A percentile compares a stretch with the other conserved stretches of the same genome.
These are phyloP conservation scores for Ditylenchus dipsaci DNA, from an alignment of 1,140 invertebrate species.

Conservation along the genomic window DNA sequence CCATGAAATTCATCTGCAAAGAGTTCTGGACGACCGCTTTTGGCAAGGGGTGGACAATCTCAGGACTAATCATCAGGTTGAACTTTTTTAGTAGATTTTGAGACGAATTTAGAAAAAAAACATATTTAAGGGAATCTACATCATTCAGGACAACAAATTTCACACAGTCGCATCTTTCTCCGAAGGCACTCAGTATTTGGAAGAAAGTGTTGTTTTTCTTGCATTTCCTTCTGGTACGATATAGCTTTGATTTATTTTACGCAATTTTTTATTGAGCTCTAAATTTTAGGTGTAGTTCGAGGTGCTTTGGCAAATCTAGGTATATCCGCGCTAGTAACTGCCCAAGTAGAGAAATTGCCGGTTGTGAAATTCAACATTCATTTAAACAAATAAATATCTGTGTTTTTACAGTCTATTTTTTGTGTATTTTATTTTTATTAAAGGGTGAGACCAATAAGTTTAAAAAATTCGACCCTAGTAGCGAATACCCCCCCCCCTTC, in stretches of 20 bases:
- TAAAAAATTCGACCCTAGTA: no score
- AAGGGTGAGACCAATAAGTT: no score
- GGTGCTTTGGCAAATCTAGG: conserved; percentile 90
- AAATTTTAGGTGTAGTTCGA: conserved; percentile 66
- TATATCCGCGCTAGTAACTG: conserved; percentile 85
- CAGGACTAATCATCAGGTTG: conserved; percentile 86
- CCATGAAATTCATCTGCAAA: conserved; percentile 97
- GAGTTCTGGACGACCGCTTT: conserved; percentile 95
- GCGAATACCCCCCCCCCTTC: no score
- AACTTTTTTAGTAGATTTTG: background rate
- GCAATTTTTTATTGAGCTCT: no score
- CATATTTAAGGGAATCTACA: conserved; percentile 75
- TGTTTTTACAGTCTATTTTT: no score
- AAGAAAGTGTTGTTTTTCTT: conserved; percentile 82
- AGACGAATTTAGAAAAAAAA: background rate
- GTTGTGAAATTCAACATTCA: conserved; percentile 75
- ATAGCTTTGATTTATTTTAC: no score
- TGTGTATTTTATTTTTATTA: no score
- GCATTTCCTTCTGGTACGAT: conserved; percentile 82
- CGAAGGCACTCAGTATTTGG: conserved; percentile 81
- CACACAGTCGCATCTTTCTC: conserved; percentile 81
- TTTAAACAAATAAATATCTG: conserved; percentile 31
- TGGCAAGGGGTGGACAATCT: conserved; percentile 97
- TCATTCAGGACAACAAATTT: conserved; percentile 92
- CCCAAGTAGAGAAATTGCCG: conserved; percentile 84